Evolutionary conservation across 2,797 vertebrate genomes (phyloP).

Genomic region (Diglossa cyanea): DNA sequence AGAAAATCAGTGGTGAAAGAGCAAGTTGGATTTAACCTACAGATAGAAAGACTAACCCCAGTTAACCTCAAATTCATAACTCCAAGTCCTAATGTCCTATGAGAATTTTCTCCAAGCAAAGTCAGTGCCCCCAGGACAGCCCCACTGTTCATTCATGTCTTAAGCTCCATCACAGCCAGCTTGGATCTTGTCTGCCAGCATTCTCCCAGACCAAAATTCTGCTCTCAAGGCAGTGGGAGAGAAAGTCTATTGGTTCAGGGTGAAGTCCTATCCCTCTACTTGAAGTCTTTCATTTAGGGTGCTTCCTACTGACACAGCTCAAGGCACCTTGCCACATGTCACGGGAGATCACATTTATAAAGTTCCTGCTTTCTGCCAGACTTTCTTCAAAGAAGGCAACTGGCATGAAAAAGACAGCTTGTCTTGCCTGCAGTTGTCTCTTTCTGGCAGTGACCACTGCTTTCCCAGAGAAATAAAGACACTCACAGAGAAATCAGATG

Average conservation of each 20-base stretch:
- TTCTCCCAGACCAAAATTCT: constrained; percentile 6
- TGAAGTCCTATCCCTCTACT: not conserved
- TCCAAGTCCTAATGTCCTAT: not conserved
- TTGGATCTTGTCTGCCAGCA: not conserved
- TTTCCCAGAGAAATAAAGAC: not conserved
- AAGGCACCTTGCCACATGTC: not conserved
- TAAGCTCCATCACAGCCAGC: not conserved
- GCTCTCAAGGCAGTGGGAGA: not conserved
- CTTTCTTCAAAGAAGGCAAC: not conserved
- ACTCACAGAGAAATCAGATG: not conserved
- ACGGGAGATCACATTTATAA: not conserved
- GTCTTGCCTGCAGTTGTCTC: not conserved
- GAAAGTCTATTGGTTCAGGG: not conserved
- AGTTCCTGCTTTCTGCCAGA: not conserved
- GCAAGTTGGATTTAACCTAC: not conserved
- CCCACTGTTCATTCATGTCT: not conserved
- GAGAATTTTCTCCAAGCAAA: constrained; percentile 22
- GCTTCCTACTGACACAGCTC: not conserved
- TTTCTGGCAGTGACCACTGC: not conserved
- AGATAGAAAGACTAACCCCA: not conserved
- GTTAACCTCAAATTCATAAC: constrained; percentile 16
- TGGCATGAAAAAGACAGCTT: not conserved
- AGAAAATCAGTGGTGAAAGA: not conserved
- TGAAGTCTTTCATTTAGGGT: not conserved
- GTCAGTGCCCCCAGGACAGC: not conserved